Base-by-base conservation (phyloP, 2,888 invertebrate species). In the Galerucella nymphaeae region DNA sequence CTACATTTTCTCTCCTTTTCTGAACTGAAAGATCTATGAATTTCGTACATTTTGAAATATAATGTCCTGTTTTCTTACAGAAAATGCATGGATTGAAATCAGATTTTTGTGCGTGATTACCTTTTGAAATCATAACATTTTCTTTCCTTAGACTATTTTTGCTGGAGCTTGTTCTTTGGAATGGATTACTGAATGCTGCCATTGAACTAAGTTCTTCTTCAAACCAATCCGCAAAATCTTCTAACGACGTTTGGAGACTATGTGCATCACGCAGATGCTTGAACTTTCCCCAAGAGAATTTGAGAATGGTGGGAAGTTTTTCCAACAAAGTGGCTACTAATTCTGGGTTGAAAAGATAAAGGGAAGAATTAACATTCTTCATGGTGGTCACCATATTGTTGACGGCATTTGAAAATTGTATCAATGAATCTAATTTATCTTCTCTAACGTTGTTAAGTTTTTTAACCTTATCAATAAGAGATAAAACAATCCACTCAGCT, bases 331-430 rank as follows among this genome's bases (percentile, higher is more conserved):
- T 23, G 23, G 23, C 23, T 23, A 23, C 23, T 23, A 23, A 23
- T 23, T 23, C 23, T 23, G 23, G 23, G 23, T 23, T 23, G 23
- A 23, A 23, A 23, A 23, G 23, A 23, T 23, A 23, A 23, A 23
- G 23, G 23, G 23, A 23, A 23, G 23, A 23, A 66, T 66, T n/a
- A 10, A 59, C 50, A 59, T 58, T 59, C 23, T 67, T 67, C 58
- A 67, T 58, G 10, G 58, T 67, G 13, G 20, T 67, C 6, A 67
- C 58, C 67, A 67, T 48, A 59, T 67, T 67, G 23, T 23, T 23
- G 23, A 23, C 23, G 23, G 23, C 23, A 23, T 23, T 23, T 23
- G 23, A 23, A 23, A 23, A 23, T 23, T 23, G 23, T 23, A 23
- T 23, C 23, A 1, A 23, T 23, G 23, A 23, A 23, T 23, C 23